Evolutionary conservation across 2,113 vertebrate genomes (phyloP).

Genomic region (Machaerirhynchus nigripectus): DNA sequence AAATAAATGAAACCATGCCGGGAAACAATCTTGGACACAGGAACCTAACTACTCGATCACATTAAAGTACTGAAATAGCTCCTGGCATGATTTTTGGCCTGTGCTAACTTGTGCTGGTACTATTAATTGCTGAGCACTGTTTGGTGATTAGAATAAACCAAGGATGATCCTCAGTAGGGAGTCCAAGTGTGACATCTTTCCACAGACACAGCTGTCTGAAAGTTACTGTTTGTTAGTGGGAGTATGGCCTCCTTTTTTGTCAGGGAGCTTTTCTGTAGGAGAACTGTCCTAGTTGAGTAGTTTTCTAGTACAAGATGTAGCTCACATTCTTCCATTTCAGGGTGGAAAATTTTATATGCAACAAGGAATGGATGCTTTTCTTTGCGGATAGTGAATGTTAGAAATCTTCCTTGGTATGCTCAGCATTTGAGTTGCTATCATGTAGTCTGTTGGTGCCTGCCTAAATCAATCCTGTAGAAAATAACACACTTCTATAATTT

Average conservation of each 20-base stretch:
- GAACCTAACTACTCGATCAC: not conserved
- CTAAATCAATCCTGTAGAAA: not conserved
- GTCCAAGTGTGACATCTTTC: not conserved
- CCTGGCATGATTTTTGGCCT: not conserved
- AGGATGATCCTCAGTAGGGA: not conserved
- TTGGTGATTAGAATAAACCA: not conserved
- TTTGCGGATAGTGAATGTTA: not conserved
- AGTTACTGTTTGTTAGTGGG: not conserved
- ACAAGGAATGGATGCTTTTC: not conserved
- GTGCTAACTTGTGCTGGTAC: not conserved
- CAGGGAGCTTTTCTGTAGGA: not conserved
- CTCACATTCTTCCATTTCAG: not conserved
- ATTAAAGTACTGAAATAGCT: not conserved
- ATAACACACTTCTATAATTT: not conserved
- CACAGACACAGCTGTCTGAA: not conserved
- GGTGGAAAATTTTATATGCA: not conserved
- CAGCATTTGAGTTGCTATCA: not conserved
- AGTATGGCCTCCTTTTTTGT: not conserved
- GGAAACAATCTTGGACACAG: not conserved
- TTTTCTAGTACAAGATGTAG: not conserved
- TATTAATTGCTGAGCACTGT: not conserved
- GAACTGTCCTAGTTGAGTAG: not conserved
- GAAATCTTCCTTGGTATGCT: not conserved
- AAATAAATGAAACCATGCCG: not conserved
- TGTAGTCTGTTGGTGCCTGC: not conserved